Base-by-base conservation (phyloP, 2,888 invertebrate genomes). In the Metalampra italica region DNA sequence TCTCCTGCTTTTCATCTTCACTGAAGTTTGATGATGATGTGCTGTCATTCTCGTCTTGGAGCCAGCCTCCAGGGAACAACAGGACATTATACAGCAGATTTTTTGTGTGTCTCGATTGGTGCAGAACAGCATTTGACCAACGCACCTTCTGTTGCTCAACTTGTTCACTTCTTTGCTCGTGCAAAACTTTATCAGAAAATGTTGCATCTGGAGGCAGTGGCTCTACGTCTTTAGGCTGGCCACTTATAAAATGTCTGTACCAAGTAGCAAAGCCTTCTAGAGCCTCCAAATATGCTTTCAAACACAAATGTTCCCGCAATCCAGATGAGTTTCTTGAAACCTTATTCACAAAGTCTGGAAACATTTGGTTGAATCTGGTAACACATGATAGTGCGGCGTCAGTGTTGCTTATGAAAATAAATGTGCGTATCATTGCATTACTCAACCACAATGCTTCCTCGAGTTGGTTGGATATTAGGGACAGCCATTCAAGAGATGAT, bases 1-100 rank as follows among this genome's bases (percentile, higher is more conserved):
- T 92, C 37, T 90, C 90, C 14, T 78, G 59, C 40, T 77, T 78
- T 45, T 91, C 90, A 49, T 88, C 79, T 53, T 90, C 89, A 58
- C 71, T 82, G 32, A 76, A 87, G 22, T 82, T 84, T 7, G 67
- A 59, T 0, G 90, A 90, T 52, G 90, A 90, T 46, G 89, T 86
- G 13, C 89, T 80, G 42, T 90, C 90, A 57, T 78, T 90, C 12
- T 92, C 90, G 73, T 97, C 97, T 41, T 93, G 91, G 51, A 98
- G 90, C 98, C 98, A 98, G 5, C 98, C 97, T 62, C 96, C 95
- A 3, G 97, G 96, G 73, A 98, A 98, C 9, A 96, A 77, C 36
- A 98, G 75, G 0, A 98, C 94, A 79, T 97, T 97, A 78, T 95
- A 96, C 7, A 98, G 87, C 46, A 94, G 90, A 53, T 93, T 93